Conservation (phyloP, 2,797 vertebrate species). For the Alcedo quadribrachys region DNA sequence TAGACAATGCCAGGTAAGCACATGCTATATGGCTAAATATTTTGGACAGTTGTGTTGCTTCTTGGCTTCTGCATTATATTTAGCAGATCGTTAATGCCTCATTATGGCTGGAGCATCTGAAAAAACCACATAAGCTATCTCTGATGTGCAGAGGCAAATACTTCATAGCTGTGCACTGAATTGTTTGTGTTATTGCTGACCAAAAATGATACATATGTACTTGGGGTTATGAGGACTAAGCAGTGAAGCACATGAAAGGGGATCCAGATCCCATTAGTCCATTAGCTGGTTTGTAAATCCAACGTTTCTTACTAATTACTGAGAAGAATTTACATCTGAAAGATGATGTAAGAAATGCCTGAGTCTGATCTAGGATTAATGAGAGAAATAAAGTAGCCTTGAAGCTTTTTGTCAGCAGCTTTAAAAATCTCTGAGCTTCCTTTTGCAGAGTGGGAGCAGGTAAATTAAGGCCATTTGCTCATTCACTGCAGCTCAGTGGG, state of each 20-base stretch:
- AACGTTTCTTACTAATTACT: neutral
- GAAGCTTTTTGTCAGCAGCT: neutral
- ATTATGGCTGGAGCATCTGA: neutral
- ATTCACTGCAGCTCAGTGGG: neutral
- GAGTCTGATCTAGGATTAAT: neutral
- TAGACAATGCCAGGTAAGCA: constrained; percentile 68
- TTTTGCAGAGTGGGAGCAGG: neutral
- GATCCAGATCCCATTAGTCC: neutral
- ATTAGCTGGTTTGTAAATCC: neutral
- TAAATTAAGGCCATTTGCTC: neutral
- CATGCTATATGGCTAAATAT: neutral
- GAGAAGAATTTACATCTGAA: neutral
- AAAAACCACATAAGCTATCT: neutral
- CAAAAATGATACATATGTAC: neutral
- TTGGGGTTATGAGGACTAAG: neutral
- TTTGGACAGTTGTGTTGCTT: neutral
- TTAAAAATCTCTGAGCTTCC: neutral
- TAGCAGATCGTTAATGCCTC: constrained; percentile 30
- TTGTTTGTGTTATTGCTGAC: neutral
- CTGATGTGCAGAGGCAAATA: neutral
- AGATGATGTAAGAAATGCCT: neutral
- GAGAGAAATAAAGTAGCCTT: neutral
- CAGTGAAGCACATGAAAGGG: neutral
- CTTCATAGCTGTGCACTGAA: neutral
- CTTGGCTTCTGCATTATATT: neutral